phyloP scores from a whole-genome alignment of 2,113 vertebrate species.

The Trochalopteron elliotii region DNA sequence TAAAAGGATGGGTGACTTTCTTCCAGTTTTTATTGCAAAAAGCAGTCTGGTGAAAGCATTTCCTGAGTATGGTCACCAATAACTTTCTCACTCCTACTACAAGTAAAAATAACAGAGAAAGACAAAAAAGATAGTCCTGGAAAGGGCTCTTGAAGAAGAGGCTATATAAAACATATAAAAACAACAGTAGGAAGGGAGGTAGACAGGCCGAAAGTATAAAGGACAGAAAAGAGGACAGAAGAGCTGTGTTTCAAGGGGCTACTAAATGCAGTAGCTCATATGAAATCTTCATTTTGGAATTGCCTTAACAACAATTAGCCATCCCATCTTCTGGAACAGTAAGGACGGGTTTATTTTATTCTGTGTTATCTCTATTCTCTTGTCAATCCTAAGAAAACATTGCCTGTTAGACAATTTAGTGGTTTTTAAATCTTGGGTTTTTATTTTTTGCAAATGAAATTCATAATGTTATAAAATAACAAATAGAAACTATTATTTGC shows the following conservation, averaged over 20 bases:
- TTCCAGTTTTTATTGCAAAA: background rate
- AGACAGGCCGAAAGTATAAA: background rate
- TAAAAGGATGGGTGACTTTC: background rate
- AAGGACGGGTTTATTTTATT: background rate
- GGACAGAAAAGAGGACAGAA: background rate
- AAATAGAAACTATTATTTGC: background rate
- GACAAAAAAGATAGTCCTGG: background rate
- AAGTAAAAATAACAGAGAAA: background rate
- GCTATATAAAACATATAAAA: background rate
- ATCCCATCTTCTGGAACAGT: background rate
- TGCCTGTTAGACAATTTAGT: background rate
- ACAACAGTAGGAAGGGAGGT: background rate
- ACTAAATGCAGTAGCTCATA: background rate
- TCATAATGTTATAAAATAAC: background rate
- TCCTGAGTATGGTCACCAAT: background rate
- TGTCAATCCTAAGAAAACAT: background rate
- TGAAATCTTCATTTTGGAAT: background rate
- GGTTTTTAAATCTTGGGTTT: background rate
- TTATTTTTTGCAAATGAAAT: background rate
- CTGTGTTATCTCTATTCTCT: background rate
- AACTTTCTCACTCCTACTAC: background rate
- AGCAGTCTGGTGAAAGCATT: background rate
- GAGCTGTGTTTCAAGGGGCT: background rate
- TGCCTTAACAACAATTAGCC: background rate
- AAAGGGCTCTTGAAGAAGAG: background rate